Conservation (phyloP, 2,888 invertebrate genomes). For the Idaea biselata region DNA sequence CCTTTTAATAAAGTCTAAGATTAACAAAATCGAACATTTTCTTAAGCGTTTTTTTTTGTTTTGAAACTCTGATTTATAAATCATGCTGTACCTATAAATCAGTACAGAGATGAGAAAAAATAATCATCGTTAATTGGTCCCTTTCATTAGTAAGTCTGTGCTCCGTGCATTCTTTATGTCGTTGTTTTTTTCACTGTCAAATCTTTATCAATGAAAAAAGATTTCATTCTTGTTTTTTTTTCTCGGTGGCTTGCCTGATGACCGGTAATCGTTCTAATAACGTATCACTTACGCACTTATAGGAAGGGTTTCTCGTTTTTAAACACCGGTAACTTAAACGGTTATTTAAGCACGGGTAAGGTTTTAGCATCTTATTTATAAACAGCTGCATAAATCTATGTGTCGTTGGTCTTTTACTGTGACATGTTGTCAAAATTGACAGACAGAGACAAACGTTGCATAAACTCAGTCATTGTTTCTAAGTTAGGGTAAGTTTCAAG, state of each 20-base stretch:
- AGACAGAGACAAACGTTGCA: no score
- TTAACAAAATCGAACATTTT: not conserved
- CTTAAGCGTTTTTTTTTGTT: not conserved
- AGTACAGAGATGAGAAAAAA: conserved; percentile 71
- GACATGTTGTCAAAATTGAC: no score
- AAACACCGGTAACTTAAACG: no score
- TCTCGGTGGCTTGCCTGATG: conserved; percentile 62
- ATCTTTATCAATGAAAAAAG: conserved; percentile 79
- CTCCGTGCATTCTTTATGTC: conserved; percentile 66
- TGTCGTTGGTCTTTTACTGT: no score
- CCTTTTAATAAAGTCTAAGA: not conserved
- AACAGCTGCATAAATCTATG: no score
- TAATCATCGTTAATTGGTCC: conserved; percentile 78
- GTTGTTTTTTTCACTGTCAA: conserved; percentile 76
- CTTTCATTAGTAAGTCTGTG: conserved; percentile 78
- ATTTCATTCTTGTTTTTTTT: conserved; percentile 76
- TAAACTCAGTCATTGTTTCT: no score
- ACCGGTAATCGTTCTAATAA: conserved; percentile 58
- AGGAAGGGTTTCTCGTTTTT: not conserved
- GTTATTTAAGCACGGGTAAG: no score
- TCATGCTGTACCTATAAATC: conserved; percentile 52
- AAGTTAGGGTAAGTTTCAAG: no score
- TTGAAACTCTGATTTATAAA: conserved; percentile 7
- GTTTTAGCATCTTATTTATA: no score
- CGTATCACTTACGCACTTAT: conserved; percentile 50